Evolutionary conservation across 2,797 vertebrate genomes (phyloP).

Genomic region (Thamnophis elegans): DNA sequence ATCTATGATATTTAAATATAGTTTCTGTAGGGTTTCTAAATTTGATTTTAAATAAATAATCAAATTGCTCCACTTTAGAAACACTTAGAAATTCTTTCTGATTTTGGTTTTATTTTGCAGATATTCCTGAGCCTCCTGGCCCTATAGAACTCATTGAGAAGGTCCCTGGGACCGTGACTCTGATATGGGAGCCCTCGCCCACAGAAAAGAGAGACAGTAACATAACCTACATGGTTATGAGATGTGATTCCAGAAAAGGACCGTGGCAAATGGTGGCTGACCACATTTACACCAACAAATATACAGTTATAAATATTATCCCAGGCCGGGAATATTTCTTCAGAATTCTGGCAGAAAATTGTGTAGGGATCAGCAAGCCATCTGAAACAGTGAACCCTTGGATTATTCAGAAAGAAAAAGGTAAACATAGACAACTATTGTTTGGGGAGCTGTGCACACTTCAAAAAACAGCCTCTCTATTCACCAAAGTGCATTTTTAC

Average conservation of each 20-base stretch:
- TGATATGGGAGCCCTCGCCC: conserved; percentile 81
- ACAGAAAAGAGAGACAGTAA: conserved; percentile 78
- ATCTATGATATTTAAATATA: neutral
- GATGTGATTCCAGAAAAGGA: conserved; percentile 73
- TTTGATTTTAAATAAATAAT: neutral
- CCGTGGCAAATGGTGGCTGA: conserved; percentile 79
- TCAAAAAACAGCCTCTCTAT: neutral
- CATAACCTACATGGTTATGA: conserved; percentile 80
- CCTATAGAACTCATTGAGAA: conserved; percentile 79
- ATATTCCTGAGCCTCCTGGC: conserved; percentile 81
- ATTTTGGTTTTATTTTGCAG: conserved; percentile 61
- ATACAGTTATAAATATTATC: conserved; percentile 82
- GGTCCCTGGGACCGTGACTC: conserved; percentile 79
- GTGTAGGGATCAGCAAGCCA: conserved; percentile 78
- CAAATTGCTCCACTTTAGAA: neutral
- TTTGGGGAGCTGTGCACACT: neutral
- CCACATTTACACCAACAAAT: conserved; percentile 82
- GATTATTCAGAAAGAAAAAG: conserved; percentile 72
- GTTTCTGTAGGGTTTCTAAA: neutral
- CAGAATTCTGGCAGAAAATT: conserved; percentile 83
- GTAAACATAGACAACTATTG: conserved; percentile 59
- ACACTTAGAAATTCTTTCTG: neutral
- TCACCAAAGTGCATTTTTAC: neutral
- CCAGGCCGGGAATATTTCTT: conserved; percentile 86
- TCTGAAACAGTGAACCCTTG: conserved; percentile 82